Base-by-base conservation (phyloP, 1,140 invertebrate genomes). In the Ceratosolen fusciceps region DNA sequence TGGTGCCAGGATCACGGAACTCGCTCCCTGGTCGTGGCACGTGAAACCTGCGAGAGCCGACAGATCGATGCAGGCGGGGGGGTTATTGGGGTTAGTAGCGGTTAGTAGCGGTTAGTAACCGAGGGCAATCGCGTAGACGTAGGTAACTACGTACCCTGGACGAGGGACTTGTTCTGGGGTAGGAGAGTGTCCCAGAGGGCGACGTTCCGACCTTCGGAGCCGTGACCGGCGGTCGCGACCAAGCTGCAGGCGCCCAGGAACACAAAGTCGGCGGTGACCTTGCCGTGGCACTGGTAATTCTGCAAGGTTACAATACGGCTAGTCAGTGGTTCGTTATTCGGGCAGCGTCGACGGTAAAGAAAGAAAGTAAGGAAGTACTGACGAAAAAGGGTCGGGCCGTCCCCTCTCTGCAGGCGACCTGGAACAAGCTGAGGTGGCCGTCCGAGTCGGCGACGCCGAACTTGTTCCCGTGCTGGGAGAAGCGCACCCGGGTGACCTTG, bases 151-250 rank as follows among this genome's bases (percentile, higher is more conserved):
- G 90, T 87, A 95, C 95, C 94, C 90, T 96, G 95, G 70, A 99
- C 95, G 82, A 98, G 92, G 58, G 97, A 95, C 91, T 98, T 99
- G 85, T 96, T 96, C 84, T 96, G 94, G 9, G 98, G 98, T 90
- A 99, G 93, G 68, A 99, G 91, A 0, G 98, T 99, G 88, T 99
- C 98, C 98, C 98, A 99, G 76, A 99, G 93, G 68, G 96, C 97
- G n/a, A 99, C 96, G 90, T 99, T 99, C 85, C 96, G 96, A 85
- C 96, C 97, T 89, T 99, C 98, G 0, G 96, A 96, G 87, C 97
- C 97, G 86, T 98, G 97, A 21, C 98, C 98, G 79, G 97, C 97
- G 78, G 98, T 99, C n/a, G 98, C 98, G 58, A 99, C 93, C 82
- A 99, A 92, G 92, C 97, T 99, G 87, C 98, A 99, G 7, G 97